A percentile compares a stretch with the other conserved stretches of the same genome.
Evolutionary conservation across 2,797 vertebrate species (phyloP).

Genomic region (Spea hammondii): DNA sequence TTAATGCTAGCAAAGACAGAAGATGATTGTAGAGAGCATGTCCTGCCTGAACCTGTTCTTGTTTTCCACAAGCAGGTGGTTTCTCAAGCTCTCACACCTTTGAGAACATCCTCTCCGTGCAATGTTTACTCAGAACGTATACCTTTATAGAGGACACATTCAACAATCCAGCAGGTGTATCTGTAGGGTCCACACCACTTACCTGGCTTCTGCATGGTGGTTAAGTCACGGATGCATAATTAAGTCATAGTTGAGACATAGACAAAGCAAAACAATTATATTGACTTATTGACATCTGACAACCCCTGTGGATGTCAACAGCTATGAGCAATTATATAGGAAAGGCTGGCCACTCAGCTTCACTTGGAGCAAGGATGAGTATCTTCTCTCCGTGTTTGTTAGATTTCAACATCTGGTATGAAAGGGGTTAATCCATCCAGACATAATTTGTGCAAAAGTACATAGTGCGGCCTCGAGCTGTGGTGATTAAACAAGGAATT

Average conservation of each 20-base stretch:
- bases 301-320: no score
- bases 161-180: slow-evolving; percentile 28
- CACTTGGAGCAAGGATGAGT: background rate
- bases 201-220: background rate
- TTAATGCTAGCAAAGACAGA: background rate
- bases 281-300: no score
- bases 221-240: background rate
- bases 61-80: slow-evolving; percentile 15
- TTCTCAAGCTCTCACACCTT: slow-evolving; percentile 21
- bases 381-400: background rate
- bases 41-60: slow-evolving; percentile 20
- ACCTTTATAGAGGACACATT: slow-evolving; percentile 17
- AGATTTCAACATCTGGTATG: background rate
- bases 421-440: slow-evolving; percentile 1
- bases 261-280: no score
- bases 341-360: no score
- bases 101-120: slow-evolving; percentile 17
- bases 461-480: background rate
- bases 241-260: no score
- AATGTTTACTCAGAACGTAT: slow-evolving; percentile 21
- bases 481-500: slow-evolving; percentile 27
- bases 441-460: slow-evolving; percentile 3
- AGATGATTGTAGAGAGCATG: slow-evolving; percentile 12
- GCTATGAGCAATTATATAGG: no score
- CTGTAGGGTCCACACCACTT: background rate